Conservation (phyloP, 2,113 vertebrate species). For the Phaethornis superciliosus region DNA sequence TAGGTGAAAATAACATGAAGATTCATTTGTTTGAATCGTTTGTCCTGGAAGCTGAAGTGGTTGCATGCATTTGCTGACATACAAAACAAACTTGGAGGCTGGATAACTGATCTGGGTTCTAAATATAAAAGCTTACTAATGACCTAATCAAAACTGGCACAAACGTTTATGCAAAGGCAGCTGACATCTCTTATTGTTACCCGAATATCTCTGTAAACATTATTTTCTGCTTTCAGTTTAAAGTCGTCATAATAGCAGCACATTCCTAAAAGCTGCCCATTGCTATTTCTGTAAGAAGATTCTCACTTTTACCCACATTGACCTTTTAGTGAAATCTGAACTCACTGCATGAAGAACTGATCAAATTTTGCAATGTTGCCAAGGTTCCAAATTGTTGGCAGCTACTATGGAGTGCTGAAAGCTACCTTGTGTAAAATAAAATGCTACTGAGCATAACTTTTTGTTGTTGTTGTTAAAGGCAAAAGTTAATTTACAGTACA, state of each 20-base stretch:
- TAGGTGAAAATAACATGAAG: not conserved
- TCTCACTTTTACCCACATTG: not conserved
- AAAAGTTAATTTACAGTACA: not conserved
- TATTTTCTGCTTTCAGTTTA: slow-evolving; percentile 4
- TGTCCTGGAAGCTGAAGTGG: not conserved
- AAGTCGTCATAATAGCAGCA: not conserved
- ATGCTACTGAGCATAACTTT: not conserved
- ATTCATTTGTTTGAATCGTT: not conserved
- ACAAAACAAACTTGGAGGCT: slow-evolving; percentile 32
- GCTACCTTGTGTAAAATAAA: not conserved
- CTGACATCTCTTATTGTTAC: not conserved
- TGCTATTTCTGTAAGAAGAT: slow-evolving; percentile 10
- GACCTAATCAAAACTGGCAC: slow-evolving; percentile 26
- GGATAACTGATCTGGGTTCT: slow-evolving; percentile 44
- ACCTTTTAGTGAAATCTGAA: slow-evolving; percentile 59
- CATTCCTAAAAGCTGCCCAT: not conserved
- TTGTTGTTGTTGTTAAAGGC: not conserved
- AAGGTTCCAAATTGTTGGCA: slow-evolving; percentile 36
- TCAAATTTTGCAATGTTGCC: slow-evolving; percentile 46
- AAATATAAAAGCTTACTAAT: slow-evolving; percentile 58
- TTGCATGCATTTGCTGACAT: slow-evolving; percentile 11
- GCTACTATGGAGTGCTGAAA: not conserved
- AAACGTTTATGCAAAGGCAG: not conserved
- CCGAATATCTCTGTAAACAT: not conserved
- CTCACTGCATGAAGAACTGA: slow-evolving; percentile 29